A percentile compares a stretch with the other conserved stretches of the same genome.
Evolutionary conservation across 2,113 vertebrate genomes (phyloP).

Genomic region (Ictalurus punctatus): DNA sequence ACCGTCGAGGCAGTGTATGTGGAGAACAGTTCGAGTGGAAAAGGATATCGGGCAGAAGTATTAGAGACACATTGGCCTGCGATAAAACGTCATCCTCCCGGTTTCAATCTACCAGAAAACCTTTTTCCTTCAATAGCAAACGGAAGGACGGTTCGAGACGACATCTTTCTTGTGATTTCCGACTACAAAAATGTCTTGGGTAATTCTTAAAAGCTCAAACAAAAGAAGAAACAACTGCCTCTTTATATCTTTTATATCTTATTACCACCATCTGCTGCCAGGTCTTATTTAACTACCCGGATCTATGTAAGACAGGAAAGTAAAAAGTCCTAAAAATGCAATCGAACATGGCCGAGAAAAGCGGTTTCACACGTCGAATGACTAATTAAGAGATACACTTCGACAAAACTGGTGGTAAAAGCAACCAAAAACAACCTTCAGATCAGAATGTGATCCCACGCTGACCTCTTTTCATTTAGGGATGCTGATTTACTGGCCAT

Average conservation of each 20-base stretch:
- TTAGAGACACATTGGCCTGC: neutral
- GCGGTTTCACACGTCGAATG: neutral
- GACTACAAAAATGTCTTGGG: neutral
- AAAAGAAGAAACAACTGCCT: neutral
- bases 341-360: neutral
- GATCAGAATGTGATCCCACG: slow-evolving; percentile 29
- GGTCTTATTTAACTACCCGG: neutral
- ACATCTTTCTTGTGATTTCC: neutral
- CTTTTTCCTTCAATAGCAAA: neutral
- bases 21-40: neutral
- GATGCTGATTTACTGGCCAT: slow-evolving; percentile 49
- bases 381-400: neutral
- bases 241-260: neutral
- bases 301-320: neutral
- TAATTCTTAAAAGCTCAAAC: neutral
- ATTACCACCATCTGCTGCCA: neutral
- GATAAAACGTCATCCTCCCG: neutral
- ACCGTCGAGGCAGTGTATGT: neutral
- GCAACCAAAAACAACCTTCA: slow-evolving; percentile 16
- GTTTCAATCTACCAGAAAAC: neutral
- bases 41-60: neutral
- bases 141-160: neutral
- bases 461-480: slow-evolving; percentile 34
- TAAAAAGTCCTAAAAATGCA: neutral
- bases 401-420: neutral